phyloP scores from a whole-genome alignment of 2,113 vertebrate genomes.

The Rhinopomastus cyanomelas region DNA sequence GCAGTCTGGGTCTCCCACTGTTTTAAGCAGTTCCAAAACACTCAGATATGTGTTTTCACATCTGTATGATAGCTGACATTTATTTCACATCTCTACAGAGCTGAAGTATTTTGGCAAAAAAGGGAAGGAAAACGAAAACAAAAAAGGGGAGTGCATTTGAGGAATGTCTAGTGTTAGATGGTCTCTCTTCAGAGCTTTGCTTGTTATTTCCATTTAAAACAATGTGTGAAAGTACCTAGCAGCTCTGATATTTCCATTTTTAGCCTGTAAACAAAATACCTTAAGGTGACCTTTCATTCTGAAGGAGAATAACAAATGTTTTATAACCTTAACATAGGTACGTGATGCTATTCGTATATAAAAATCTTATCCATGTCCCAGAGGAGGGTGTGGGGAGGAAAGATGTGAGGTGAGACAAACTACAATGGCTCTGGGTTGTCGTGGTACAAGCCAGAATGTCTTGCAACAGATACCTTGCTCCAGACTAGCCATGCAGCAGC shows the following conservation, averaged over 20 bases:
- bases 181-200: neutral
- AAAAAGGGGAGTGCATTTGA: neutral
- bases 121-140: neutral
- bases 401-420: neutral
- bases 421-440: neutral
- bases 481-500: neutral
- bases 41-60: neutral
- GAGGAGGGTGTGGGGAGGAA: accelerated
- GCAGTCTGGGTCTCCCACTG: neutral
- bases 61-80: constrained; percentile 31
- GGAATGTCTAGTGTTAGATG: neutral
- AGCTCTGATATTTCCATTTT: neutral
- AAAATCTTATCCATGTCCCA: neutral
- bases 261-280: neutral
- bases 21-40: constrained; percentile 37
- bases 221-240: neutral
- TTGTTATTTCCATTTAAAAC: neutral
- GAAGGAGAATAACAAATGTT: neutral
- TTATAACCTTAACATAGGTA: neutral
- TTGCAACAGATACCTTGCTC: neutral
- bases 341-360: neutral
- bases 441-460: neutral
- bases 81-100: constrained; percentile 1
- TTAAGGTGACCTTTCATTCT: neutral
- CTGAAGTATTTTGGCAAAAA: neutral